phyloP scores from a whole-genome alignment of 1,140 invertebrate species.

The honey bee (Apis mellifera) region DNA sequence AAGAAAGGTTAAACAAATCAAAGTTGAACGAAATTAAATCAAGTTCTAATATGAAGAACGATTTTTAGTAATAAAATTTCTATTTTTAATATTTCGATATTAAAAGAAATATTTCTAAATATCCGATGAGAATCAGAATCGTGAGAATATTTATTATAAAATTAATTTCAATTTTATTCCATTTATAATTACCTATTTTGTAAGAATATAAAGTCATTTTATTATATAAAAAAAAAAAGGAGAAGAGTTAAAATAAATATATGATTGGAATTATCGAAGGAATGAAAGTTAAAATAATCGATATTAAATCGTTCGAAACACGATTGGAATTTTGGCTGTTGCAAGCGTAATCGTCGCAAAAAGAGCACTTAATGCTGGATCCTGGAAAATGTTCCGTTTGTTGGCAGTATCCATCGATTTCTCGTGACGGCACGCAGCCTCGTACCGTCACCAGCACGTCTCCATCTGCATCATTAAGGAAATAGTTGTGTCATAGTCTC shows the following conservation, averaged over 20 bases:
- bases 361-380: slow-evolving; percentile 69
- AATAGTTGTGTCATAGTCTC: slow-evolving; percentile 7
- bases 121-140: no score
- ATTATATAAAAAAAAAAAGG: background rate
- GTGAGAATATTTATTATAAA: no score
- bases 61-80: no score
- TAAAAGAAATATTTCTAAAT: no score
- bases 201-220: no score
- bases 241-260: background rate
- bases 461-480: slow-evolving; percentile 67
- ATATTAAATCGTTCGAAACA: background rate
- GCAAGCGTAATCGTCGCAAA: slow-evolving; percentile 72
- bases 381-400: slow-evolving; percentile 63
- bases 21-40: no score
- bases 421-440: slow-evolving; percentile 70
- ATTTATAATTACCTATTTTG: no score
- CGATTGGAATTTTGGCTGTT: slow-evolving; percentile 52
- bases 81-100: no score
- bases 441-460: slow-evolving; percentile 72
- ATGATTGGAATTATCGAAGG: background rate
- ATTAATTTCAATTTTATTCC: no score
- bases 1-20: no score
- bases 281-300: background rate
- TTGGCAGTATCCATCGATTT: slow-evolving; percentile 67
- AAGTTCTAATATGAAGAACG: no score